Evolutionary conservation across 1,140 invertebrate species (phyloP), one percentile per base, ranked within the genome.

Genomic region (Drosophila serrata): DNA sequence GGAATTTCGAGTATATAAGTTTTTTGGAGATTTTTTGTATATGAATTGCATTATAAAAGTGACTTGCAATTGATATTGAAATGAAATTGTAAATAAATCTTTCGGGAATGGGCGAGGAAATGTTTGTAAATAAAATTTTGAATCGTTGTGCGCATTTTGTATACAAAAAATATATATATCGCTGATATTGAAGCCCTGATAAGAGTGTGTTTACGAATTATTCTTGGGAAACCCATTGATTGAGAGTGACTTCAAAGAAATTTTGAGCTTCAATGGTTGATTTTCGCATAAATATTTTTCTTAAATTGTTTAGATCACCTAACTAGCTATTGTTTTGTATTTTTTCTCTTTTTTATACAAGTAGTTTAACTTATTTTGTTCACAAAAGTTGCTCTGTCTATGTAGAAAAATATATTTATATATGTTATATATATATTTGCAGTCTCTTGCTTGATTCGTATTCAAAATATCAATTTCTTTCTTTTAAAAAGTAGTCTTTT

Each of bases 401-500:
- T 77, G 39, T 42, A 75, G 55, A 76, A 60, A 48, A 56, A 67
- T 65, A 35, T 68, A 51, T 59, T 35, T 70, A 53, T 24, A 24
- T 24, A 24, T 24, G 4, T 24, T 27, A 39, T 74, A 59, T 51
- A 22, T 75, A 45, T 75, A 43, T 72, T 72, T 87, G 67, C 82
- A 87, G 82, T 87, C 84, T 87, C 79, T 82, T 82, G 29, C 53
- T 79, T 79, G 43, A 29, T 59, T 49, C 51, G 39, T 60, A 55
- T 69, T 53, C 60, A 59, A 48, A 48, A 73, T 86, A 86, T 72
- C 57, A 62, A 51, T 53, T 53, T 87, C 48, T 81, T 82, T 81
- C 82, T 88, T 87, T 87, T 82, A 76, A 73, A 88, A 87, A 87
- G 76, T 79, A 87, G 82, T 87, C 82, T 87, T 87, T 87, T 86